Evolutionary conservation across 2,888 invertebrate genomes (phyloP).

Genomic region (Melinaea marsaeus): DNA sequence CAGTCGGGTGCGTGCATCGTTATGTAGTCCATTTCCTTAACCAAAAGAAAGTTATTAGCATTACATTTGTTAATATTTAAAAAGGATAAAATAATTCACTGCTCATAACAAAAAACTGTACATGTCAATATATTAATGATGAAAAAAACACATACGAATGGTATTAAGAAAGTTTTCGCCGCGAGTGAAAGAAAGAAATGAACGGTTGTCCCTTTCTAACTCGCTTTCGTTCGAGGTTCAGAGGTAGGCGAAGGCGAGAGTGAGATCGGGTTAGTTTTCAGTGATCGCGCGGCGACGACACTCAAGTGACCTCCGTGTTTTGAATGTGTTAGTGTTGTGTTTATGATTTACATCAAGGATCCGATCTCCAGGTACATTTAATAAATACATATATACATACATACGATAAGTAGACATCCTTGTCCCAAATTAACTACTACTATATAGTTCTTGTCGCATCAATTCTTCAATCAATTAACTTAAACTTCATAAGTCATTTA

Average conservation of each 20-base stretch:
- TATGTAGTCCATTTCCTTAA: slow-evolving; percentile 46
- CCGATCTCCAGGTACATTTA: slow-evolving; percentile 29
- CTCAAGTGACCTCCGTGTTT: slow-evolving; percentile 66
- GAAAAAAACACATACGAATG: slow-evolving; percentile 30
- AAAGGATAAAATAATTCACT: not conserved
- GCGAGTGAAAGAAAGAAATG: slow-evolving; percentile 67
- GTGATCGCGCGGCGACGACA: slow-evolving; percentile 67
- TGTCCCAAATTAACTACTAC: slow-evolving; percentile 70
- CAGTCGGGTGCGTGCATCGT: slow-evolving; percentile 42
- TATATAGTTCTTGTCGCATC: slow-evolving; percentile 44
- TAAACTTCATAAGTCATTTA: slow-evolving; percentile 1
- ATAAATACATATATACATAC: slow-evolving; percentile 7
- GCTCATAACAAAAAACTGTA: not conserved
- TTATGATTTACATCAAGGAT: slow-evolving; percentile 27
- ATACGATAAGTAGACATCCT: slow-evolving; percentile 59
- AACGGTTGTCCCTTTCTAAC: slow-evolving; percentile 66
- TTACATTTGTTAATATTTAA: not conserved
- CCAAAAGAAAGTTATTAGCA: slow-evolving; percentile 14
- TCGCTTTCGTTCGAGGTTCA: slow-evolving; percentile 63
- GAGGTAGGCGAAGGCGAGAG: slow-evolving; percentile 49
- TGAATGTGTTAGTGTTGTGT: slow-evolving; percentile 67
- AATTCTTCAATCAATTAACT: not conserved
- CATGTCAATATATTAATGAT: not conserved
- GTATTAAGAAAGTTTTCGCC: slow-evolving; percentile 50
- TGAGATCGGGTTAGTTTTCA: slow-evolving; percentile 67